Evolutionary conservation across 2,888 invertebrate genomes (phyloP), one percentile per base, ranked within the genome.

Genomic region (Acleris literana): DNA sequence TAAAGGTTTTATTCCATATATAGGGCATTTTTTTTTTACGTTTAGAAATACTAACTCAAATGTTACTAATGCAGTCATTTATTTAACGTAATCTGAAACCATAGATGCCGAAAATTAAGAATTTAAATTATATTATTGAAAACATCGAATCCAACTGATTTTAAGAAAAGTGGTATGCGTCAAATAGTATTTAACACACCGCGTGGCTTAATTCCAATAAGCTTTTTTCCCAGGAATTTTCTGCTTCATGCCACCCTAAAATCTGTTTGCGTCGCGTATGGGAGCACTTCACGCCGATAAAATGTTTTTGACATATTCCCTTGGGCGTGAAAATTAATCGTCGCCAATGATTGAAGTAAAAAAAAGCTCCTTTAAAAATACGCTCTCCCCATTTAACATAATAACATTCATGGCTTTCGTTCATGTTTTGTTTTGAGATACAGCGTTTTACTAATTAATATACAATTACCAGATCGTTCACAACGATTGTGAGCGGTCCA

Each of bases 281-380:
- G 48, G 39, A 49, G 39, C 33, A 46, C 53, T 55, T 5, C 33
- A 18, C 43, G 49, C 33, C 55, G 54, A 25, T 55, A 63, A 63
- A 63, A 63, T 55, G 62, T 39, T 63, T 55, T 49, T 55, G 55
- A 63, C 62, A 49, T 25, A 49, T 63, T 63, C 55, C 33, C 39
- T 49, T 63, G 49, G 17, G 62, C 49, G 62, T 63, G 55, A 55
- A 63, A 63, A 63, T 63, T 55, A 43, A 63, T 55, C 25, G 49
- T 49, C 39, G 48, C 48, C 49, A 46, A 63, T 54, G 48, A 44
- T 54, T 9, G 61, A 20, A 39, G 39, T 17, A 22, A 25, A 54
- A 33, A 25, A 33, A 4, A 4, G 20, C 7, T 20, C 49, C 11
- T 54, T 61, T 54, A 7, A 44, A 53, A 53, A 44, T 46, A 59